Base-by-base conservation (phyloP, 1,140 invertebrate genomes). In the Drosophila repletoides region DNA sequence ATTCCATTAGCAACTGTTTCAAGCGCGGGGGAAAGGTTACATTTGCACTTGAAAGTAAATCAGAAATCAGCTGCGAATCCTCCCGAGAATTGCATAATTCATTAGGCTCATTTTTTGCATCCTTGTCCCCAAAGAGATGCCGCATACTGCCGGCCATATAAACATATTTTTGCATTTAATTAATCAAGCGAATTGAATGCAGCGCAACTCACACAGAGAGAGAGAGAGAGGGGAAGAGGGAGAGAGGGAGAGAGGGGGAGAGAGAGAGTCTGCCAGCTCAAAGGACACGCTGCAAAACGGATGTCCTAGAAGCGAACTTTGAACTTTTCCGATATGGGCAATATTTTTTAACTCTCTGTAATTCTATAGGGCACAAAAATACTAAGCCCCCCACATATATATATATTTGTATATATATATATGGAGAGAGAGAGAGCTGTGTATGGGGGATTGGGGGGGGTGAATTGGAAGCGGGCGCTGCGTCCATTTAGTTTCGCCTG, bases 91-190 rank as follows among this genome's bases (percentile, higher is more conserved):
- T 84, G 22, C 70, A 83, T 83, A 64, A 84, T 84, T 77, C 64
- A 84, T 66, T 63, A 38, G 51, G 14, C 46, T 59, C 34, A 63
- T 61, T 69, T 72, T 61, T 45, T 67, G 26, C 21, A 22, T 51
- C 55, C 49, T n/a, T n/a, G 60, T 76, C 56, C 76, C 76, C 61
- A 80, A 80, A 72, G 79, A 71, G 61, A 17, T 72, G 43, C 40
- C 9, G 52, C 52, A 51, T 45, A 74, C 17, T 72, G 43, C 40
- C 9, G 52, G 58, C 56, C 49, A 74, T 86, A 83, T 86, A 83
- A 83, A 72, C 74, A 86, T 79, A 84, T 84, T 83, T n/a, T 79
- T 52, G 65, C 65, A 71, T 84, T 83, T 84, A 83, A 84, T 83
- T 83, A 83, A 83, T 83, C 74, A 79, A 83, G 70, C 56, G 65